Base-by-base conservation (phyloP, 2,797 vertebrate species). In the Sphenopsis melanotis region DNA sequence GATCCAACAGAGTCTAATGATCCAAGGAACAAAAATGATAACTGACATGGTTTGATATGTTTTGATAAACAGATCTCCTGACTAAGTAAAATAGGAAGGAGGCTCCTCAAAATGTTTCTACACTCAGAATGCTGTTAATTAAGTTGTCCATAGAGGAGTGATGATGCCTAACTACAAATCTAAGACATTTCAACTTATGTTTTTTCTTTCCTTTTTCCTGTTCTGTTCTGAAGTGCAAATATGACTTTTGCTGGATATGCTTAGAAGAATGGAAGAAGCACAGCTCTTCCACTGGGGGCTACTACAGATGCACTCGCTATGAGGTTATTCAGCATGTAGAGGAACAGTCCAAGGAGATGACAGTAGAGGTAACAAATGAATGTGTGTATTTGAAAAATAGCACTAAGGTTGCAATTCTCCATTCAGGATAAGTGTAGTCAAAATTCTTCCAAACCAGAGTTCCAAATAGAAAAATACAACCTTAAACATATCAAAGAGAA, bases 241-340 rank as follows among this genome's bases (percentile, higher is more conserved):
- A 99, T 80, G 99, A 99, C 97, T 99, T 99, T 96, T 99, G 99
- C 97, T 99, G 99, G 99, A 99, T 99, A 97, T 99, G 99, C 96
- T 97, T 99, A 96, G 99, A 99, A 97, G 99, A 99, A 93, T 99
- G 99, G 99, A 99, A 99, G 97, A 99, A 99, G 71, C 99, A 99
- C 98, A 99, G 99, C 97, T 99, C 99, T 57, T 99, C 99, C 63
- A 99, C 99, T 26, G 99, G 99, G 91, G 99, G 99, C 36, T 99
- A 99, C 96, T 99, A 99, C 94, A 98, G 99, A 89, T 99, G 99
- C 95, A 99, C 99, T 39, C 99, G 99, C 81, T 99, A 99, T 66
- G 99, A 99, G 97, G 98, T 99, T 87, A 99, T 99, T 94, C 99
- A 99, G 71, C 99, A 99, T 69, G 99, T 99, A 96, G 99, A 99